phyloP scores from a whole-genome alignment of 2,888 invertebrate species.

The Pseudanteris insignis region DNA sequence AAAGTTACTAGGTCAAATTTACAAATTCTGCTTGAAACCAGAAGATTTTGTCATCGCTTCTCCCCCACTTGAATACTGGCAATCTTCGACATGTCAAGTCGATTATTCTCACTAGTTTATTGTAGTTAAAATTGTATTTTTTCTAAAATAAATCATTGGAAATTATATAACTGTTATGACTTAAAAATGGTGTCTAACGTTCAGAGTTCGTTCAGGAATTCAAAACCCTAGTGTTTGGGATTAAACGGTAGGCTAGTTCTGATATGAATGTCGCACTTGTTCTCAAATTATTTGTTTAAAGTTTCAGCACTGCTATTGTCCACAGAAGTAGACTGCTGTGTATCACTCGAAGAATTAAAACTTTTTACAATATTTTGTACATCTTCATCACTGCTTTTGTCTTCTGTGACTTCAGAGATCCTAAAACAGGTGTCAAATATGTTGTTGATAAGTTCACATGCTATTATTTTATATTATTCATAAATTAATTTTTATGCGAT shows the following conservation, averaged over 20 bases:
- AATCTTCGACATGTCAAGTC: slow-evolving; percentile 13
- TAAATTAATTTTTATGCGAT: no score
- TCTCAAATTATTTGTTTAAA: slow-evolving; percentile 32
- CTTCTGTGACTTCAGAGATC: slow-evolving; percentile 44
- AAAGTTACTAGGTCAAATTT: slow-evolving; percentile 42
- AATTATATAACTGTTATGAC: slow-evolving; percentile 17
- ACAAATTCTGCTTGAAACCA: slow-evolving; percentile 21
- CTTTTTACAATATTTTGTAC: slow-evolving; percentile 43
- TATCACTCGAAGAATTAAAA: slow-evolving; percentile 46
- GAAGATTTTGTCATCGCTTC: slow-evolving; percentile 12
- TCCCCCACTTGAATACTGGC: slow-evolving; percentile 30
- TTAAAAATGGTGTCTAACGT: slow-evolving; percentile 15
- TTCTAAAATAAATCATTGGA: slow-evolving; percentile 9
- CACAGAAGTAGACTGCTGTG: no score
- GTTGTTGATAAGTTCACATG: no score
- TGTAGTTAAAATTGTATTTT: slow-evolving; percentile 15
- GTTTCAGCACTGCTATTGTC: slow-evolving; percentile 38
- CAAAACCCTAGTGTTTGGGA: slow-evolving; percentile 51
- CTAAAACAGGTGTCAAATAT: slow-evolving; percentile 43
- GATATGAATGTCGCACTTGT: slow-evolving; percentile 52
- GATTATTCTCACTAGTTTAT: slow-evolving; percentile 28
- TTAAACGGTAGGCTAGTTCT: slow-evolving; percentile 57
- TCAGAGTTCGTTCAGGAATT: slow-evolving; percentile 14
- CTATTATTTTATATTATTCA: no score
- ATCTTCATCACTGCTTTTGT: slow-evolving; percentile 42